Evolutionary conservation across 1,140 invertebrate genomes (phyloP).

Genomic region (Oppia nitens): DNA sequence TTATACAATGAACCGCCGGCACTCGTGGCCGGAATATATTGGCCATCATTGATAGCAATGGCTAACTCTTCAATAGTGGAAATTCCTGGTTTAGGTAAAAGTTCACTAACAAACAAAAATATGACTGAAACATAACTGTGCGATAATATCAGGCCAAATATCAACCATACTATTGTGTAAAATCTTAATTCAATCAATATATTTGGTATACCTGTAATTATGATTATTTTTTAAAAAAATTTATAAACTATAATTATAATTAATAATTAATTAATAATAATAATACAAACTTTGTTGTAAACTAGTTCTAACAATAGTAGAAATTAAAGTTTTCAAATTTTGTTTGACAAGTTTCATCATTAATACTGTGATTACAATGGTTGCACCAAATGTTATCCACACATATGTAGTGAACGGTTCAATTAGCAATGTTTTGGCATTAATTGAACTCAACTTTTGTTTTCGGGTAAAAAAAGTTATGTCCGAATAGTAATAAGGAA

Average conservation of each 20-base stretch:
- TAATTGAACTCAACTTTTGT: neutral
- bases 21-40: neutral
- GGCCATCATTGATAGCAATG: neutral
- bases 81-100: neutral
- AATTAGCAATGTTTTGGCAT: neutral
- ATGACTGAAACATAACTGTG: neutral
- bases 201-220: neutral
- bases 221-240: too few species aligned
- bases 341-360: neutral
- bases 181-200: neutral
- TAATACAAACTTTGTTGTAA: neutral
- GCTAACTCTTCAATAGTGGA: neutral
- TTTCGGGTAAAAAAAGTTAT: neutral
- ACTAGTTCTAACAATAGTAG: neutral
- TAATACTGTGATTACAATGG: neutral
- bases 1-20: neutral
- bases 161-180: neutral
- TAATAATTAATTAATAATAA: neutral
- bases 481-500: neutral
- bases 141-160: neutral
- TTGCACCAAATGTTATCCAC: neutral
- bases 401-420: neutral
- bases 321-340: neutral
- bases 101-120: neutral
- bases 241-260: neutral